Evolutionary conservation across 2,113 vertebrate genomes (phyloP).

Genomic region (Brachionichthys hirsutus): DNA sequence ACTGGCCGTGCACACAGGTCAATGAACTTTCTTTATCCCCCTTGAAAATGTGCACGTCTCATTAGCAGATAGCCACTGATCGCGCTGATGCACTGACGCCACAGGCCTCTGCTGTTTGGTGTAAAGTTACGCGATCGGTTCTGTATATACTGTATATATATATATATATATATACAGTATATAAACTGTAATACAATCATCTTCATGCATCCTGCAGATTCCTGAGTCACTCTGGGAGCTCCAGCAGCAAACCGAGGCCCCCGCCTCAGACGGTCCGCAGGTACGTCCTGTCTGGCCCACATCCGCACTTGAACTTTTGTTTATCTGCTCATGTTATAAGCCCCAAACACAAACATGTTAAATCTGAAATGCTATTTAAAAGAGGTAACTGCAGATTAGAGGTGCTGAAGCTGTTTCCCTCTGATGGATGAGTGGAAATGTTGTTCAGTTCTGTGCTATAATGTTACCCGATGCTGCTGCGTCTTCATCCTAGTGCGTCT

Average conservation of each 20-base stretch:
- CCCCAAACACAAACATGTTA: background rate
- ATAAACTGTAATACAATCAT: rapidly evolving
- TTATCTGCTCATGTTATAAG: no score
- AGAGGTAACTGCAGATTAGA: background rate
- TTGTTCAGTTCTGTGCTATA: background rate
- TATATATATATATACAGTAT: no score
- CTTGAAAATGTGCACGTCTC: background rate
- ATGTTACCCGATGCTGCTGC: background rate
- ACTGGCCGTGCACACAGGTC: conserved; percentile 91
- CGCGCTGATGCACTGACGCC: background rate
- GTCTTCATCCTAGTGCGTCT: conserved; percentile 78
- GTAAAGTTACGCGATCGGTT: no score
- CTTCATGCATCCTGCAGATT: conserved; percentile 72
- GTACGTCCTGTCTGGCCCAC: conserved; percentile 59
- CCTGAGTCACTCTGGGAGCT: conserved; percentile 87
- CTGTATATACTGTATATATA: no score
- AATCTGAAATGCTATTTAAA: background rate
- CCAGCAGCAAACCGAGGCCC: conserved; percentile 82
- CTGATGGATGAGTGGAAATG: background rate
- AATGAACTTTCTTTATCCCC: conserved; percentile 1
- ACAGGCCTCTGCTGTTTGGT: background rate
- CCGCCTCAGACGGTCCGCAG: conserved; percentile 83
- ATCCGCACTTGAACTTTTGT: background rate
- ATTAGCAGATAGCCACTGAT: no score
- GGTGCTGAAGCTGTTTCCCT: background rate